Evolutionary conservation across 2,888 invertebrate species (phyloP), one percentile per base, ranked within the genome.

Genomic region (Trichogramma evanescens): DNA sequence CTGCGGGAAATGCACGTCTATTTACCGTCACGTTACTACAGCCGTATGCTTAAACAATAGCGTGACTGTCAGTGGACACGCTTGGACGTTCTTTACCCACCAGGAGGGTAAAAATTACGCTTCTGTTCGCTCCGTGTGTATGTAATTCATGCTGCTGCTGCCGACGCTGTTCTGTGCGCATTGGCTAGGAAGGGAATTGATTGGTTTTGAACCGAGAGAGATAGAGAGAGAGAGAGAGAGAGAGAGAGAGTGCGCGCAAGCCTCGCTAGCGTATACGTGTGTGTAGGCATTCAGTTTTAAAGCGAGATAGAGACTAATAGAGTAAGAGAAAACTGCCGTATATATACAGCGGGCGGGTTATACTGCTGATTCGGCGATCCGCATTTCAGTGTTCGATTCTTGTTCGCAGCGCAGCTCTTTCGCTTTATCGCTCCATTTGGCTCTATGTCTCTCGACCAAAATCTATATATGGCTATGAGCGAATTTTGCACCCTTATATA

Each of bases 341-440:
- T 49, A 26, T 44, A 26, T 10, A 48, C 6, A 2, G 51, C 39
- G 50, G 39, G 26, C 7, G 7, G 5, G 50, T n/a, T 39, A 6
- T 56, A 40, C 45, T 63, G 58, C 62, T 64, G 64, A 62, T 64
- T 64, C 60, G 54, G 56, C 64, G 52, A 42, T 51, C 54, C 55
- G 45, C 48, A 45, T 26, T 26, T 26, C 26, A 26, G 26, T 26
- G 26, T 26, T 26, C 26, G 26, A 26, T 26, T 26, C 26, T 26
- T 26, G 26, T 26, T 26, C 26, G 26, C 26, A 53, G 39, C 13
- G 43, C 45, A 38, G 48, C 45, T 41, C 48, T 26, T 54, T 56
- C 63, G 61, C 63, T 69, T 67, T 65, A 66, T 67, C 63, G 65
- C 63, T 60, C 68, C 67, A 66, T 69, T 67, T 67, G 64, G 63